Conservation (phyloP, 2,888 invertebrate species). For the Tenthredo distinguenda region DNA sequence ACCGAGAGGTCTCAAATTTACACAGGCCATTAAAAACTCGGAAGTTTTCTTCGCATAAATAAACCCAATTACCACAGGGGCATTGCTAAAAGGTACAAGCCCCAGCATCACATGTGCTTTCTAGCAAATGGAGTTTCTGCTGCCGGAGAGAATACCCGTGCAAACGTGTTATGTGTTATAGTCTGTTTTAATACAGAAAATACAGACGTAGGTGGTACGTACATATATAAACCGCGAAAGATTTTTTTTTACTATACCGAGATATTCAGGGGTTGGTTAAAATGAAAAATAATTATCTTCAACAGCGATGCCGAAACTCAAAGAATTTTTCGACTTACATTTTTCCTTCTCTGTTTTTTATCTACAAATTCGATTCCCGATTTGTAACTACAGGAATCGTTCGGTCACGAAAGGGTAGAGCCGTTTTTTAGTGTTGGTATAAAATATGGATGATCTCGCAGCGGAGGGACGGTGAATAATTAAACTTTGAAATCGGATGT, state of each 20-base stretch:
- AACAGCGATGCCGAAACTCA: not conserved
- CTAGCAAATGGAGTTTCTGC: conserved; percentile 19
- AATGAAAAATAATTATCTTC: not conserved
- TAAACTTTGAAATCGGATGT: conserved; percentile 22
- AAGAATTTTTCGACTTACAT: not conserved
- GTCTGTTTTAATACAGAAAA: not conserved
- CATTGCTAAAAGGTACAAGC: conserved; percentile 4
- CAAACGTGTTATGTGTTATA: not conserved
- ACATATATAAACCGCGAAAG: not conserved
- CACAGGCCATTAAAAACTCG: conserved; percentile 15
- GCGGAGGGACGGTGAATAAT: not conserved
- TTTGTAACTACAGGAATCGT: not conserved
- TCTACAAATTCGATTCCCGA: not conserved
- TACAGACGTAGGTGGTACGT: not conserved
- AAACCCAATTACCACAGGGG: conserved; percentile 19
- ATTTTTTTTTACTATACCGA: not conserved
- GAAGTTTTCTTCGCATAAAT: conserved; percentile 32
- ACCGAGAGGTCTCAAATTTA: not conserved
- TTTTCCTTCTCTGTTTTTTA: not conserved
- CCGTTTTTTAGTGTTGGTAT: not conserved
- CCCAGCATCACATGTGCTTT: not conserved
- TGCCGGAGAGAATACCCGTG: not conserved
- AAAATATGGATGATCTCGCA: not conserved
- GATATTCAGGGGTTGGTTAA: not conserved
- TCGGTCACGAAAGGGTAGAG: not conserved